These are phyloP conservation scores for Caretta caretta DNA, from an alignment of 2,113 vertebrate genomes.

Conservation along the genomic window DNA sequence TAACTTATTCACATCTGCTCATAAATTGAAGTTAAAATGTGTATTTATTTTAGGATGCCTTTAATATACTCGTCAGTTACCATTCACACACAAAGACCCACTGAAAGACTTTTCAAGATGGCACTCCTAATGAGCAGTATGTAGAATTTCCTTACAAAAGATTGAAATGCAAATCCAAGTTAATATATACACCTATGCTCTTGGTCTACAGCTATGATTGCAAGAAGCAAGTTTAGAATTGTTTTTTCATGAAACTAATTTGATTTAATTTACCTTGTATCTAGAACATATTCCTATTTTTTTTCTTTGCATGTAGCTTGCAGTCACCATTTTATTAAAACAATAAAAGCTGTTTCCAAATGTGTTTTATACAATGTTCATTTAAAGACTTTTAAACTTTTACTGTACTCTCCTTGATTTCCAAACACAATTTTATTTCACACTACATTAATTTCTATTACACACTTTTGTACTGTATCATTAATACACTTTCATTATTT, in stretches of 20 bases:
- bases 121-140: not conserved
- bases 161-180: not conserved
- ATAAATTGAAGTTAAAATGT: accelerated
- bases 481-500: constrained; percentile 74
- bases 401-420: constrained; percentile 58
- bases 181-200: not conserved
- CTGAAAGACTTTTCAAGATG: not conserved
- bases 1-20: not conserved
- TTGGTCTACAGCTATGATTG: not conserved
- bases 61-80: accelerated
- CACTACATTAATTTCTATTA: constrained; percentile 79
- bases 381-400: constrained; percentile 55
- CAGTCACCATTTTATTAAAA: constrained; percentile 45
- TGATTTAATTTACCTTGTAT: not conserved
- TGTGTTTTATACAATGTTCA: constrained; percentile 20
- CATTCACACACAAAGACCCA: not conserved
- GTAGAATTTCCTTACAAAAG: not conserved
- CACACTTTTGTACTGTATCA: constrained; percentile 63
- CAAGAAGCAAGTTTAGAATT: constrained; percentile 5
- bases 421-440: constrained; percentile 76
- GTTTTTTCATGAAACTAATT: constrained; percentile 7
- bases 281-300: not conserved
- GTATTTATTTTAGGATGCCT: not conserved
- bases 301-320: constrained; percentile 44
- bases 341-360: constrained; percentile 36